Conservation (phyloP, 2,888 invertebrate species). For the Yponomeuta sedellus region DNA sequence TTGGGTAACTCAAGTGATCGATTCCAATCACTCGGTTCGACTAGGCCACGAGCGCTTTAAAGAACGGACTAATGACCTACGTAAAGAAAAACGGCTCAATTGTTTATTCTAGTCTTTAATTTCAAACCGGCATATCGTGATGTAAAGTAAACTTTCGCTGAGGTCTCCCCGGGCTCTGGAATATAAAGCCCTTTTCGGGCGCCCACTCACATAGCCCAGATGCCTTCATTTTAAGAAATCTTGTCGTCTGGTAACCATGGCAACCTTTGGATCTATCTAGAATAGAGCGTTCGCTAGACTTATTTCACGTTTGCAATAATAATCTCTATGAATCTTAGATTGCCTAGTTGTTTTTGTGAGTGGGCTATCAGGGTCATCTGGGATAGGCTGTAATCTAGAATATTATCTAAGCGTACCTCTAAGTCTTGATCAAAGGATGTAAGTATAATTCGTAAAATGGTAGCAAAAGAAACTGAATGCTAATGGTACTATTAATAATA, state of each 20-base stretch:
- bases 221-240: not conserved
- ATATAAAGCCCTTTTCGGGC: not conserved
- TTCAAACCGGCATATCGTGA: not conserved
- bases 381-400: not conserved
- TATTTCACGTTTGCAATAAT: not conserved
- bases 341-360: not conserved
- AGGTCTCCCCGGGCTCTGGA: not conserved
- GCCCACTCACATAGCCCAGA: not conserved
- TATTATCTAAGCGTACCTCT: not conserved
- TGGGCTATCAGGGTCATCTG: not conserved
- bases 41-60: no score
- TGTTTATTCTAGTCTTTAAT: not conserved
- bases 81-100: no score
- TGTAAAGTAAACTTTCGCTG: not conserved
- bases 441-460: no score
- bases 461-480: no score
- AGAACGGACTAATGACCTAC: no score
- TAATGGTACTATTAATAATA: no score
- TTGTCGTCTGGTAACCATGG: not conserved
- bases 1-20: no score
- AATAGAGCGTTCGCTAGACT: not conserved
- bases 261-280: not conserved
- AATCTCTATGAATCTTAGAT: not conserved
- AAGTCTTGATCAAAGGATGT: no score
- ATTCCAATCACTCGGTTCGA: no score